A percentile compares a stretch with the other conserved stretches of the same genome.
phyloP scores from a whole-genome alignment of 2,888 invertebrate genomes.

The Chloroclysta siterata region DNA sequence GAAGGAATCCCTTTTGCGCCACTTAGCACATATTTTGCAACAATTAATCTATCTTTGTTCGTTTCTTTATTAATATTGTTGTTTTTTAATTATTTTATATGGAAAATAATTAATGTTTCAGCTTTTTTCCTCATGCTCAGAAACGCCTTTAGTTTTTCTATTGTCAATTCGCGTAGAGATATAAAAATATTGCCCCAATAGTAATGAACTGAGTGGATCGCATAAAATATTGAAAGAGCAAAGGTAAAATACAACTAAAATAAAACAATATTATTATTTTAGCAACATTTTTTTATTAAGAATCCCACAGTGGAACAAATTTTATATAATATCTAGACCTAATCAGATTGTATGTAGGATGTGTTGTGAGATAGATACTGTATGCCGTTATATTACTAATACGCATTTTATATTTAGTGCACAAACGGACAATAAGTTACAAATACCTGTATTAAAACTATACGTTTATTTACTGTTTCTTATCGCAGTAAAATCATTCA shows the following conservation, averaged over 20 bases:
- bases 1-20: too few relatives aligned
- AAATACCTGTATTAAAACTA: conserved; percentile 67
- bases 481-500: conserved; percentile 44
- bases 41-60: too few relatives aligned
- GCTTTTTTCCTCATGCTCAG: too few relatives aligned
- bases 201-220: too few relatives aligned
- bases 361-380: conserved; percentile 63
- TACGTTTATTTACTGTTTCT: conserved; percentile 42
- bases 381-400: conserved; percentile 48
- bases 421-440: conserved; percentile 64
- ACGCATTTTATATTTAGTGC: conserved; percentile 58
- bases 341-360: conserved; percentile 72
- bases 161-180: not conserved
- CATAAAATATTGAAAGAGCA: too few relatives aligned
- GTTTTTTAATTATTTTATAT: too few relatives aligned
- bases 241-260: too few relatives aligned
- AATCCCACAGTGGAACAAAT: conserved; percentile 84
- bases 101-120: too few relatives aligned
- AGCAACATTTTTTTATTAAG: conserved; percentile 86
- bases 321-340: conserved; percentile 78
- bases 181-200: not conserved
- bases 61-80: not conserved
- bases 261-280: conserved; percentile 73
- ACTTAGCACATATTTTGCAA: too few relatives aligned
- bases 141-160: too few relatives aligned